Base-by-base conservation (phyloP, 2,797 vertebrate genomes). In the Gymnoscopelus microlampas region DNA sequence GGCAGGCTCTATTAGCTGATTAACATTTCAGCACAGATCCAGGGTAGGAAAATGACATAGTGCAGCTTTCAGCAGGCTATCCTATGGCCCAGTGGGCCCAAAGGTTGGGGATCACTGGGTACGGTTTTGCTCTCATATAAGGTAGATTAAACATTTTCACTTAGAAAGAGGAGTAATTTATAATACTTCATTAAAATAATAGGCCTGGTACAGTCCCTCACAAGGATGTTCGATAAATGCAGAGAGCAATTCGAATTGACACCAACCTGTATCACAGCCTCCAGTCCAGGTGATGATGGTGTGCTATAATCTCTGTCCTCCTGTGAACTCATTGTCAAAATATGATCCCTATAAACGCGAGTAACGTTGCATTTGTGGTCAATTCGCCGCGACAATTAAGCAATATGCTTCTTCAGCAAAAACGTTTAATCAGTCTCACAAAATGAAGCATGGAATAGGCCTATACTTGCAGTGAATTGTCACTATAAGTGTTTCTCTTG, bases 211-310 rank as follows among this genome's bases (percentile, higher is more conserved):
- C 2, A 29, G 26, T 10, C 39, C 39, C 39, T 26, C 7, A 32
- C 2, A 6, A 39, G 6, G 9, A n/a, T 39, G n/a, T n/a, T 39
- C 6, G 9, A 60, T n/a, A 19, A 23, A 26, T 57, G 10, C 26
- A 13, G 3, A 12, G 26, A 14, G 14, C 14, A 35, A 39, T 19
- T 19, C 26, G 26, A 10, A 10, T 23, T 48, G 6, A 44, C 56
- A 92, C 90, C 60, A 2, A 91, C 94, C 93, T 94, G 93, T 88
- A 94, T 94, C 82, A 94, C 93, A 66, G 90, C 90, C 81, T 93
- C 92, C 81, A 94, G 87, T 77, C 87, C 62, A 0, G 88, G 83
- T 2, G 90, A 89, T 15, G 74, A 67, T 24, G 62, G 2, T 2
- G 39, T 10, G 39, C 39, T 77, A 15, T 19, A 19, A 19, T 24